Percentiles rank a stretch among this genome's conserved stretches.
phyloP scores from a whole-genome alignment of 2,113 vertebrate species.

The Takifugu bimaculatus region DNA sequence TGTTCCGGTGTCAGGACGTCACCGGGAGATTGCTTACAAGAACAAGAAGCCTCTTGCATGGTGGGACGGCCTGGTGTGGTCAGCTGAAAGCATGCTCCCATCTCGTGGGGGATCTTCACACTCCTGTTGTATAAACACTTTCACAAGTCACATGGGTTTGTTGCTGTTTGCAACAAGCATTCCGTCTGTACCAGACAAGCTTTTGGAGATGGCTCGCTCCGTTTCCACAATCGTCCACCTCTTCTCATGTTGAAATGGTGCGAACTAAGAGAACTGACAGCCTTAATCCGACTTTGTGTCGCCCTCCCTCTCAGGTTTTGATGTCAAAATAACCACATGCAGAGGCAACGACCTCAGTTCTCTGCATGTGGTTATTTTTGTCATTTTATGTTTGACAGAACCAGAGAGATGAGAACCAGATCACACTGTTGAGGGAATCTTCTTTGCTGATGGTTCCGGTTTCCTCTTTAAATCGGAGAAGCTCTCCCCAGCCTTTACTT shows the following conservation, averaged over 20 bases:
- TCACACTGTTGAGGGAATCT: too few relatives aligned
- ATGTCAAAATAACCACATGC: too few relatives aligned
- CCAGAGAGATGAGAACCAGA: too few relatives aligned
- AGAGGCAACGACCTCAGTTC: too few relatives aligned
- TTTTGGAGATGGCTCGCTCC: slow-evolving; percentile 1
- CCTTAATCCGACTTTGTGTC: too few relatives aligned
- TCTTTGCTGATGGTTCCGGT: too few relatives aligned
- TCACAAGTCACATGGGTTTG: background rate
- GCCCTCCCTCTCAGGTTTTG: too few relatives aligned
- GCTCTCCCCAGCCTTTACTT: background rate
- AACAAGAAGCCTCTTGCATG: slow-evolving; percentile 55
- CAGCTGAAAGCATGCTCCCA: slow-evolving; percentile 47
- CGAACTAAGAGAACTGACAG: too few relatives aligned
- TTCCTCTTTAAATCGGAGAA: background rate
- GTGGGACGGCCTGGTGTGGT: slow-evolving; percentile 36
- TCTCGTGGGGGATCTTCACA: slow-evolving; percentile 9
- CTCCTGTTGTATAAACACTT: too few relatives aligned
- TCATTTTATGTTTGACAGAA: too few relatives aligned
- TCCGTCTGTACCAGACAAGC: background rate
- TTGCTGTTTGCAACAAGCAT: background rate
- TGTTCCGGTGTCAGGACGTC: slow-evolving; percentile 33
- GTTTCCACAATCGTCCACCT: slow-evolving; percentile 2
- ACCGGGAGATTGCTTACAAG: slow-evolving; percentile 36
- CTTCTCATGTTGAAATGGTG: slow-evolving; percentile 5
- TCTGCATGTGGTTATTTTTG: too few relatives aligned